Percentiles rank a stretch among this genome's conserved stretches.
phyloP scores from a whole-genome alignment of 1,140 invertebrate genomes.

The Saccostrea echinata region DNA sequence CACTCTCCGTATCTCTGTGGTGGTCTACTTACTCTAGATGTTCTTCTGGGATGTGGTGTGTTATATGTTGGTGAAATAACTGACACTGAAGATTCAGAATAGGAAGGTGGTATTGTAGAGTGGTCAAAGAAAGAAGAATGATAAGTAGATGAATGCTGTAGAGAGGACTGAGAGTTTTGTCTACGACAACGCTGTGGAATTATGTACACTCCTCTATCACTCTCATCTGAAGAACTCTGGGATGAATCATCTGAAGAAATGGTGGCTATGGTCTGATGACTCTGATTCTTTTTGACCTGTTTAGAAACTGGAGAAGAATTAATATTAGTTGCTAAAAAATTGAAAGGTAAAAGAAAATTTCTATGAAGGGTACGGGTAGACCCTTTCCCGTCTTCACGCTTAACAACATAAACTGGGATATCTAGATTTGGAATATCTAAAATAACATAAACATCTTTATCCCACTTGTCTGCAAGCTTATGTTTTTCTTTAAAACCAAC shows the following conservation, averaged over 20 bases:
- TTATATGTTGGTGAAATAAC: too few species aligned
- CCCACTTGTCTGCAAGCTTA: constrained; percentile 54
- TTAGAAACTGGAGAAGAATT: not conserved
- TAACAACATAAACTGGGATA: constrained; percentile 54
- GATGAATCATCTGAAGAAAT: not conserved
- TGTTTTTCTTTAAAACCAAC: constrained; percentile 48
- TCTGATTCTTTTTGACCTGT: not conserved
- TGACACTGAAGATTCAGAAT: too few species aligned
- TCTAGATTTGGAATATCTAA: constrained; percentile 44
- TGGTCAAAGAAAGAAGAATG: too few species aligned
- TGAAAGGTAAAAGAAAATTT: constrained; percentile 53
- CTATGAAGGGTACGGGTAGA: constrained; percentile 42
- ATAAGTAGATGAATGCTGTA: too few species aligned
- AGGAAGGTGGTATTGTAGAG: too few species aligned
- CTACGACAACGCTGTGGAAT: not conserved
- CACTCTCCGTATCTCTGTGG: too few species aligned
- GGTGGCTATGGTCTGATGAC: not conserved
- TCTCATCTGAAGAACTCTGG: not conserved
- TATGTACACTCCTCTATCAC: not conserved
- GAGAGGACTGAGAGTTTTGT: too few species aligned
- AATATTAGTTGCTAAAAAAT: not conserved
- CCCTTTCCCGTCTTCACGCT: constrained; percentile 33
- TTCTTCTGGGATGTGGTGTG: too few species aligned
- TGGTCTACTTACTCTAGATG: too few species aligned
- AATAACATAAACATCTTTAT: constrained; percentile 50